These are phyloP conservation scores for Noturus placidus DNA, from an alignment of 2,113 vertebrate species.

Conservation along the genomic window DNA sequence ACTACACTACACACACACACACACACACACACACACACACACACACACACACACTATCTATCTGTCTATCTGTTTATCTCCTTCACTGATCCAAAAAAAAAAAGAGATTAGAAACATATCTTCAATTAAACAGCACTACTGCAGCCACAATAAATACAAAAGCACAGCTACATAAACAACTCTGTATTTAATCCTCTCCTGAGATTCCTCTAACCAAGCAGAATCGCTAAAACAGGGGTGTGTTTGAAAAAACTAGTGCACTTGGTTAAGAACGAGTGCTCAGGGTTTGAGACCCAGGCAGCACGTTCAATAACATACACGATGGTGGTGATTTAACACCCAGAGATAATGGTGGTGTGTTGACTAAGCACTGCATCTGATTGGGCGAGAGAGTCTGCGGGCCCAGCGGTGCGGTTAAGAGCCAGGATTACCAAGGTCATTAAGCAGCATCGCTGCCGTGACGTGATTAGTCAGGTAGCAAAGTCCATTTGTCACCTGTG, in stretches of 20 bases:
- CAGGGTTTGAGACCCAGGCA: neutral
- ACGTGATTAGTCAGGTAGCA: constrained; percentile 99
- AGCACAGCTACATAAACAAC: neutral
- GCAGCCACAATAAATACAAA: neutral
- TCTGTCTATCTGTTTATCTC: constrained; percentile 13
- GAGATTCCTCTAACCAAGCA: constrained; percentile 5
- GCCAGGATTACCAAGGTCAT: constrained; percentile 90
- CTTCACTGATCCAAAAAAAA: constrained; percentile 17
- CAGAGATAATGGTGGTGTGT: constrained; percentile 41
- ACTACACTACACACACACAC: constrained; percentile 22
- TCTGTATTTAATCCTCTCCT: neutral
- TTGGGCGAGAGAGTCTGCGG: constrained; percentile 49
- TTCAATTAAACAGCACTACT: neutral
- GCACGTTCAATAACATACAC: constrained; percentile 24
- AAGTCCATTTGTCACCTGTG: constrained; percentile 99
- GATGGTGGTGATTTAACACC: constrained; percentile 42
- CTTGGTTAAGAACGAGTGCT: neutral
- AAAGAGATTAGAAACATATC: neutral
- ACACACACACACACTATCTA: neutral
- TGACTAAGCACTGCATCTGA: constrained; percentile 36
- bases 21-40: constrained; percentile 19
- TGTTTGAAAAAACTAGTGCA: neutral
- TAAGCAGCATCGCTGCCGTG: constrained; percentile 95
- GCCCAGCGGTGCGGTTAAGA: constrained; percentile 58
- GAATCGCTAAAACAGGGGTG: neutral